Base-by-base conservation (phyloP, 2,113 vertebrate genomes). In the Leptodactylus fuscus region DNA sequence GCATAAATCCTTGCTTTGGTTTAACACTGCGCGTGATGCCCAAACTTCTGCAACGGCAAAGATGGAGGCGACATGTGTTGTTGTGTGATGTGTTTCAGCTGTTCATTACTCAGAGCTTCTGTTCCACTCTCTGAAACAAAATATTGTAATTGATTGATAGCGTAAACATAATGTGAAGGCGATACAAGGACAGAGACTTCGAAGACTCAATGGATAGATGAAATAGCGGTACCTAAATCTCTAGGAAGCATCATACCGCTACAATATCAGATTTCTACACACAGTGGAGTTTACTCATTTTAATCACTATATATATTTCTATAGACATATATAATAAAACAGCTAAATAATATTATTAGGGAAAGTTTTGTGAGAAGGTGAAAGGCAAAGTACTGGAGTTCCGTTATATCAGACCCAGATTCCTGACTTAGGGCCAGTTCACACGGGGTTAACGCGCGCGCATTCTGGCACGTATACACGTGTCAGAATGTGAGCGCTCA, bases 1-100 rank as follows among this genome's bases (percentile, higher is more conserved):
- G 49, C 51, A 82, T 73, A 82, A 32, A 82, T 73, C 62, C 62
- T 41, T 81, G 48, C 55, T 82, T 80, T 60, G 29, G 49, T 60
- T 32, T 41, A 78, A 80, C 51, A 22, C 10, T 22, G 20, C 22
- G 4, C 24, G 32, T 38, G 32, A 53, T 53, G 49, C 51, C n/a
- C 32, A 38, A 34, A 38, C 13, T 13, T 58, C 36, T 41, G 15
- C 29, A 3, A 67, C 29, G 5, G 58, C 78, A 44, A 27, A 41
- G 53, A 51, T 27, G 78, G 22, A 62, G 58, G 5, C 0, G 36
- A 29, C 29, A 34, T 34, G 55, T 60, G 32, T 78, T 75, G 41
- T 20, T 44, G 58, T 62, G 22, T 60, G n/a, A 41, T 27, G 10
- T 22, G 60, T 60, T 44, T 18, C 24, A 44, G 34, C 34, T 44